Evolutionary conservation across 2,797 vertebrate species (phyloP).

Genomic region (Cossypha heuglini): DNA sequence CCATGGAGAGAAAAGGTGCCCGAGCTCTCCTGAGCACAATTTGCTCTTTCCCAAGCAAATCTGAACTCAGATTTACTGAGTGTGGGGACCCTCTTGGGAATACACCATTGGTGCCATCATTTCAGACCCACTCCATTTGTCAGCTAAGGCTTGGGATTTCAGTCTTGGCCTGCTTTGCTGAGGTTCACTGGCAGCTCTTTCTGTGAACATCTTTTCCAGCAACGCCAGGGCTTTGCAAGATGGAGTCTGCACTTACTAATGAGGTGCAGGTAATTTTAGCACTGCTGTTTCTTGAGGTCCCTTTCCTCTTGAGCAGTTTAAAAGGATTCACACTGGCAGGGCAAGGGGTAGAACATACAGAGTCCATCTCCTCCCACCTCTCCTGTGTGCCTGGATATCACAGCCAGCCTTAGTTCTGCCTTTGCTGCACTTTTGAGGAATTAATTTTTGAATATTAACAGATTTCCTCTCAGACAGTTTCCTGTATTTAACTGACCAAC

Average conservation of each 20-base stretch:
- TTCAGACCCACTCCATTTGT: background rate
- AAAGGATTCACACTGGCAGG: background rate
- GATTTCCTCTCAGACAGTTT: background rate
- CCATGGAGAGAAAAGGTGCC: fast-evolving
- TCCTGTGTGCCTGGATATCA: background rate
- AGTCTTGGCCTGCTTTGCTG: background rate
- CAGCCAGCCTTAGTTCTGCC: background rate
- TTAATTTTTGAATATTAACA: background rate
- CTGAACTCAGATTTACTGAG: fast-evolving
- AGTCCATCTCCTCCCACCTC: background rate
- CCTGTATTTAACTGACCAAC: background rate
- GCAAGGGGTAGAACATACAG: background rate
- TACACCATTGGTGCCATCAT: background rate
- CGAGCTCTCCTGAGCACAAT: background rate
- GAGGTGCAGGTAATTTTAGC: background rate
- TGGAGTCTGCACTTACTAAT: background rate
- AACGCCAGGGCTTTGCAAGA: background rate
- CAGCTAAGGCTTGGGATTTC: background rate
- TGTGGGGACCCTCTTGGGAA: background rate
- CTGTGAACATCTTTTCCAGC: background rate
- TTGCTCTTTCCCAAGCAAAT: background rate
- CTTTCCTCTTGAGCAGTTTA: background rate
- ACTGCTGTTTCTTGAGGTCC: background rate
- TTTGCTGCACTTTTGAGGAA: background rate
- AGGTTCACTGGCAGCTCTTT: background rate